Base-by-base conservation (phyloP, 2,113 vertebrate genomes). In the Condylura cristata region DNA sequence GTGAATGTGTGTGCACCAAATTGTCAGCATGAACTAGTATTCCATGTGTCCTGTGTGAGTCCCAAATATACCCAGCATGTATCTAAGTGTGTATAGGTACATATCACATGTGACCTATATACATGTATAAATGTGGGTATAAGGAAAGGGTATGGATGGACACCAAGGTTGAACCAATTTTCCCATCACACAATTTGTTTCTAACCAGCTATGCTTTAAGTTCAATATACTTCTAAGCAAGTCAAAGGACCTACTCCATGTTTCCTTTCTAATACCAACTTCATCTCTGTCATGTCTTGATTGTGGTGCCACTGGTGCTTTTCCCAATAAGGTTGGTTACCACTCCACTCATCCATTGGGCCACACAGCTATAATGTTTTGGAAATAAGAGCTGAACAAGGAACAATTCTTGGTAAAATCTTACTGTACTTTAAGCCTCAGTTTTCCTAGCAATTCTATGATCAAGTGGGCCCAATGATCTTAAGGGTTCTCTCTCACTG, bases 261-360 rank as follows among this genome's bases (percentile, higher is more conserved):
- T 22, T 6, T 56, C 53, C 22, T 56, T 56, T 22, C 53, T 20
- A 56, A 22, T 56, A 56, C 53, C 88, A 28, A 46, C 44, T 94
- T 92, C n/a, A 90, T 60, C 51, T 85, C 51, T 82, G 44, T 75
- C 32, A 76, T 20, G 92, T 94, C 26, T 60, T 94, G 20, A 96
- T 86, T 75, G 37, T 81, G 58, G 30, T 74, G 5, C 8, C 56
- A 89, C 17, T 65, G n/a, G 41, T 84, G n/a, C 32, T 88, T 88
- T 90, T 86, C 63, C 58, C 39, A 87, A 83, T 26, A 91, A 48
- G 39, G 13, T 88, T 91, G 74, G n/a, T 60, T 22, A 82, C 32
- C 18, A 80, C 66, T 70, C 24, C 30, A 86, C 32, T 90, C 37
- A 81, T 89, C 53, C 44, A 89, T 71, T 70, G 1, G n/a, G 22